phyloP scores from a whole-genome alignment of 2,888 invertebrate genomes.

The Rhagonycha lutea region DNA sequence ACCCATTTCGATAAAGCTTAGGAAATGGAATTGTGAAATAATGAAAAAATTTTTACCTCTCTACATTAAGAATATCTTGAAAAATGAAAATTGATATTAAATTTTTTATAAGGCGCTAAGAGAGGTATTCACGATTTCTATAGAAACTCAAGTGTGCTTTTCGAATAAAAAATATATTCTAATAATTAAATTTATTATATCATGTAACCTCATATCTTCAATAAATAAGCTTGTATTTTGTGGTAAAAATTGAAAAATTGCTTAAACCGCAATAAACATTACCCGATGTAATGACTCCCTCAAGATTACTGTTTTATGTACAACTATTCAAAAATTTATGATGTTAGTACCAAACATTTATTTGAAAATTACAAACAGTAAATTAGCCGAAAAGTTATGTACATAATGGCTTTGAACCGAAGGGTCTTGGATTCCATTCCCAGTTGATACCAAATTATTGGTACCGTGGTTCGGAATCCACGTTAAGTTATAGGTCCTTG shows the following conservation, averaged over 20 bases:
- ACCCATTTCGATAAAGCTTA: neutral
- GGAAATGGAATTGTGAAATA: neutral
- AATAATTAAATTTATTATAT: neutral
- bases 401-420: too few species aligned
- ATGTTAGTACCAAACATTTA: neutral
- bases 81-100: neutral
- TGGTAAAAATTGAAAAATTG: neutral
- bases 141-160: neutral
- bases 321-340: neutral
- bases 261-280: neutral
- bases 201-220: neutral
- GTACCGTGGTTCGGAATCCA: too few species aligned
- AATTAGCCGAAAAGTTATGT: neutral
- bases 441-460: too few species aligned
- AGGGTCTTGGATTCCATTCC: too few species aligned
- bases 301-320: neutral
- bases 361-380: neutral
- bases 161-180: neutral
- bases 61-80: neutral
- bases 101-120: neutral
- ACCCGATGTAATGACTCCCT: neutral
- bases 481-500: too few species aligned
- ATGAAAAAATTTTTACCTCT: neutral
- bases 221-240: neutral
- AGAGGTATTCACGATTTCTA: neutral